Evolutionary conservation across 2,113 vertebrate species (phyloP).

Genomic region (Onychorhynchus coronatus): DNA sequence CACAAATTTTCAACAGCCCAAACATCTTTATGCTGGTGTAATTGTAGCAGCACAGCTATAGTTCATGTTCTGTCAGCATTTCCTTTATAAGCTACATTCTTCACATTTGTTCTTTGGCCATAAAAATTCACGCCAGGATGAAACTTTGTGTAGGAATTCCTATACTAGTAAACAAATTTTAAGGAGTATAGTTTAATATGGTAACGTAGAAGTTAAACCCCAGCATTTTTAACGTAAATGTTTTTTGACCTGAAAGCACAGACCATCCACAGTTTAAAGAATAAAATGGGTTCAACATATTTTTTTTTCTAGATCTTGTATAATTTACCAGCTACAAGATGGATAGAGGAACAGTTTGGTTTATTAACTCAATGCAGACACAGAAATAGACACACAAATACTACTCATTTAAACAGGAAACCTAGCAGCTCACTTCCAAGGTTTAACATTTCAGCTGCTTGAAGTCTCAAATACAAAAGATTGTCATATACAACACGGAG

Average conservation of each 20-base stretch:
- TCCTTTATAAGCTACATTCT: slow-evolving; percentile 78
- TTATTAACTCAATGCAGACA: slow-evolving; percentile 42
- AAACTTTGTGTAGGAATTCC: slow-evolving; percentile 68
- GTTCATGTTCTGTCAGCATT: slow-evolving; percentile 82
- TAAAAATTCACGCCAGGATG: slow-evolving; percentile 69
- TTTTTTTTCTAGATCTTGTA: not conserved
- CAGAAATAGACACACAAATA: slow-evolving; percentile 57
- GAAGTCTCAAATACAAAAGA: not conserved
- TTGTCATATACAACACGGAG: not conserved
- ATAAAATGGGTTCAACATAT: not conserved
- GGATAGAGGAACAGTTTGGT: not conserved
- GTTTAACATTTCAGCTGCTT: slow-evolving; percentile 37
- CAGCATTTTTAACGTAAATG: not conserved
- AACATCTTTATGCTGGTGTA: slow-evolving; percentile 55
- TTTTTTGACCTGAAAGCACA: not conserved
- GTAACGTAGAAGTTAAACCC: not conserved
- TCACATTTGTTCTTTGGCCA: slow-evolving; percentile 75
- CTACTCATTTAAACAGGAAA: slow-evolving; percentile 4
- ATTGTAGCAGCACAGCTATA: slow-evolving; percentile 65
- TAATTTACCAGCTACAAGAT: slow-evolving; percentile 36
- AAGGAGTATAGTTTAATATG: not conserved
- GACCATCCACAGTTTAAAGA: not conserved
- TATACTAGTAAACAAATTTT: not conserved
- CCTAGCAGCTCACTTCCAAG: not conserved
- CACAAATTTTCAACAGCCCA: slow-evolving; percentile 51